Conservation (phyloP, 1,140 invertebrate genomes). For the Aphis craccivora region DNA sequence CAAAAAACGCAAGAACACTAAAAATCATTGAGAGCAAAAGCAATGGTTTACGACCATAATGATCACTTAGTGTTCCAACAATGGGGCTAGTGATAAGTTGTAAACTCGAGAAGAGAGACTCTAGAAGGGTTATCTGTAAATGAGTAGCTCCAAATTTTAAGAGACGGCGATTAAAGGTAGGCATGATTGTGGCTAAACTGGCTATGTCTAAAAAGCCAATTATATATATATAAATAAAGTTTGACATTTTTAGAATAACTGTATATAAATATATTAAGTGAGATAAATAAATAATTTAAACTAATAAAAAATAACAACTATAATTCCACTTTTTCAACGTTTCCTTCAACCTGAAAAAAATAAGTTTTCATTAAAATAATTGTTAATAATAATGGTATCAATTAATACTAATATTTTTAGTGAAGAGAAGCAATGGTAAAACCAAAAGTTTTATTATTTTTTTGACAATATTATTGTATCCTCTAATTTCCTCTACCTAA, state of each 20-base stretch:
- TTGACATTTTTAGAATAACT: neutral
- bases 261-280: neutral
- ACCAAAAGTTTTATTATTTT: neutral
- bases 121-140: slow-evolving; percentile 78
- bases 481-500: too few relatives aligned
- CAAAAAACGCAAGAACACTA: slow-evolving; percentile 62
- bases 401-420: neutral
- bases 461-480: too few relatives aligned
- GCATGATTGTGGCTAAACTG: slow-evolving; percentile 73
- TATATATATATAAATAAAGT: slow-evolving; percentile 25
- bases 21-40: slow-evolving; percentile 82
- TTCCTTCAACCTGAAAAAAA: slow-evolving; percentile 50
- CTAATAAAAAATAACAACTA: slow-evolving; percentile 3
- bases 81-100: slow-evolving; percentile 94
- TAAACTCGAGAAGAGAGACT: slow-evolving; percentile 94
- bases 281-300: slow-evolving; percentile 29
- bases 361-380: neutral
- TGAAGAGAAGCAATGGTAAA: neutral
- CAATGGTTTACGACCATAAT: slow-evolving; percentile 87
- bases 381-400: neutral
- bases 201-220: slow-evolving; percentile 71
- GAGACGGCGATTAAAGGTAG: slow-evolving; percentile 70
- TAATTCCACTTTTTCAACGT: slow-evolving; percentile 53
- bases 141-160: slow-evolving; percentile 70
- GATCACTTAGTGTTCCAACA: slow-evolving; percentile 91